Base-by-base conservation (phyloP, 2,888 invertebrate species). In the Mellilla xanthometata region DNA sequence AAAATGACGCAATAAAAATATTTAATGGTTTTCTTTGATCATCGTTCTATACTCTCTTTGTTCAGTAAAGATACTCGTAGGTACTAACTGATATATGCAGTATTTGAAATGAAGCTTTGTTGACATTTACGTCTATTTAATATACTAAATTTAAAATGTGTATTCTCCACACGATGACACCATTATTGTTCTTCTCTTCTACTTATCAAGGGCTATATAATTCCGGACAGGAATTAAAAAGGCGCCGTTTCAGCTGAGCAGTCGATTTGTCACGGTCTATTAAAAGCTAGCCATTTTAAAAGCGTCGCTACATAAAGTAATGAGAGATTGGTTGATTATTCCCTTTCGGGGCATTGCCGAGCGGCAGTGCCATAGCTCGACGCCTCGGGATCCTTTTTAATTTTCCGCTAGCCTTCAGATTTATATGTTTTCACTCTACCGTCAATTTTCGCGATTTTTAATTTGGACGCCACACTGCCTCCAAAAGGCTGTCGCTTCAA, bases 391-490 rank as follows among this genome's bases (percentile, higher is more conserved):
- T 65, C 71, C 72, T 72, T 83, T 86, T 86, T 86, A 86, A 86
- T 86, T 86, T 86, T 85, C 84, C 86, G 85, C 86, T 77, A 84
- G 83, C 79, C 72, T 69, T 63, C 74, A 73, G 84, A 85, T 83
- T 84, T 84, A 83, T 84, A 81, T 83, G 82, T 83, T 82, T 85
- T 79, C 81, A 72, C 67, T 70, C 65, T 70, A 72, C 64, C 76
- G 84, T 82, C 84, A 82, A 82, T 85, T 83, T 81, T 74, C 76
- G 58, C 76, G 72, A 77, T 80, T 85, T 81, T 84, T 78, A 82
- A 85, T 83, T 84, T 79, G 68, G 75, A 76, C 78, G 81, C 70
- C 69, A 75, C 75, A 73, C 68, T 77, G 80, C 65, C 60, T 66
- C 67, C 57, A 72, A 78, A 79, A 71, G 54, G 66, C 71, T 58